Conservation (phyloP, 1,140 invertebrate species). For the Diploscapter pachys region DNA sequence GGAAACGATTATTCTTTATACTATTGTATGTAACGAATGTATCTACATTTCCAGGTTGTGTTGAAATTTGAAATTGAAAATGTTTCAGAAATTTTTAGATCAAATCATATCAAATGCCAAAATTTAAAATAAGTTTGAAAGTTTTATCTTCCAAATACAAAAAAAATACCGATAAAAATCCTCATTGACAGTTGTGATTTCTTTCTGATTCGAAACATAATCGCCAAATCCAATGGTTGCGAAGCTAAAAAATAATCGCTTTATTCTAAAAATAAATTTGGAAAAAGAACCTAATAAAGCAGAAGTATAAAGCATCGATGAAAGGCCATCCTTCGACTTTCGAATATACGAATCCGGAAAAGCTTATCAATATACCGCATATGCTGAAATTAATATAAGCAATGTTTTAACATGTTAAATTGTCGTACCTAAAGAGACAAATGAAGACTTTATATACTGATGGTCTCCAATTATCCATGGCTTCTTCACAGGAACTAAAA, state of each 20-base stretch:
- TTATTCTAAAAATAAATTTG: background rate
- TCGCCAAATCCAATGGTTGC: conserved; percentile 74
- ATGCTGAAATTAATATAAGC: background rate
- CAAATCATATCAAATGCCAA: no score
- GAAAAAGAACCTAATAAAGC: conserved; percentile 64
- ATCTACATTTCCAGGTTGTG: no score
- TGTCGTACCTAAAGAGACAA: conserved; percentile 61
- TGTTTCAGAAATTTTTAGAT: no score
- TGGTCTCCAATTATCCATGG: conserved; percentile 67
- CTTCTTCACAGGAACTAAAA: conserved; percentile 33
- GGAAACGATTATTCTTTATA: no score
- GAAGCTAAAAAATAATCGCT: conserved; percentile 61
- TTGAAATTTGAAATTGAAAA: no score
- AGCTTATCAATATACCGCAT: conserved; percentile 19
- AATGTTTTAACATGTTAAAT: background rate
- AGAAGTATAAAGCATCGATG: conserved; percentile 71
- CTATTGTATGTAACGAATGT: no score
- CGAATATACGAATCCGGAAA: conserved; percentile 67
- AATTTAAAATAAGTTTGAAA: no score
- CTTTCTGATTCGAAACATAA: conserved; percentile 66
- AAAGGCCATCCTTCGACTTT: conserved; percentile 69
- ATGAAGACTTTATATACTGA: conserved; percentile 74
- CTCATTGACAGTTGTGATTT: conserved; percentile 54
- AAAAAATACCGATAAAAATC: conserved; percentile 18
- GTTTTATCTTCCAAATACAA: no score